Percentiles rank a stretch among this genome's conserved stretches.
phyloP scores from a whole-genome alignment of 2,113 vertebrate species.

The Sprattus sprattus region DNA sequence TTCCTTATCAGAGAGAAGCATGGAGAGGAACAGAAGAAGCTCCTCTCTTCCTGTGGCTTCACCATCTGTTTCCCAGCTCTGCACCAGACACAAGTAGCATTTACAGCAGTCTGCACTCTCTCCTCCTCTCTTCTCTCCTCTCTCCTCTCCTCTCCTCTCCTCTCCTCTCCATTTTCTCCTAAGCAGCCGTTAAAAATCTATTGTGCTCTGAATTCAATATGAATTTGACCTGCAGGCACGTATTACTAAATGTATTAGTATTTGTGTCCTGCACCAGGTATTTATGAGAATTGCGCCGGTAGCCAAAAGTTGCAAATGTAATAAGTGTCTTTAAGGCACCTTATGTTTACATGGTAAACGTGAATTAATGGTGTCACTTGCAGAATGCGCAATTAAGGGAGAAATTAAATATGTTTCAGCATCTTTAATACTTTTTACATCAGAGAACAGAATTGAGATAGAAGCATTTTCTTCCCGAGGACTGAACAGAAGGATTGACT shows the following conservation, averaged over 20 bases:
- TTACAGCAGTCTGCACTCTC: constrained; percentile 7
- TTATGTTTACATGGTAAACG: neutral
- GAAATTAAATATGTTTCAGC: neutral
- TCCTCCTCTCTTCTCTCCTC: neutral
- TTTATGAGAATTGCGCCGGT: neutral
- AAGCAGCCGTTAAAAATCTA: neutral
- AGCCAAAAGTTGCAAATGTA: neutral
- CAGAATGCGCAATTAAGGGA: neutral
- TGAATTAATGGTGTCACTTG: neutral
- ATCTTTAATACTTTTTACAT: neutral
- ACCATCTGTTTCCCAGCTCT: constrained; percentile 3
- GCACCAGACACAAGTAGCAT: neutral
- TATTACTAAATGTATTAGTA: constrained; percentile 9
- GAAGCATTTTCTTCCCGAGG: neutral
- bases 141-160: neutral
- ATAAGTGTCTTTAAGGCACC: constrained; percentile 4
- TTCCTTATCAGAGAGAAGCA: constrained; percentile 9
- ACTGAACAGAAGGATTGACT: neutral
- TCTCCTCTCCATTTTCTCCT: neutral
- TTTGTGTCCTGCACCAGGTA: neutral
- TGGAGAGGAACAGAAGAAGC: neutral
- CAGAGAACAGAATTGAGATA: neutral
- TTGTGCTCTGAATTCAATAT: neutral
- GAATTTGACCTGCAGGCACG: neutral
- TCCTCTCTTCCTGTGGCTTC: neutral